Evolutionary conservation across 2,888 invertebrate genomes (phyloP), one percentile per base, ranked within the genome.

Genomic region (Leptarthrus brevirostris): DNA sequence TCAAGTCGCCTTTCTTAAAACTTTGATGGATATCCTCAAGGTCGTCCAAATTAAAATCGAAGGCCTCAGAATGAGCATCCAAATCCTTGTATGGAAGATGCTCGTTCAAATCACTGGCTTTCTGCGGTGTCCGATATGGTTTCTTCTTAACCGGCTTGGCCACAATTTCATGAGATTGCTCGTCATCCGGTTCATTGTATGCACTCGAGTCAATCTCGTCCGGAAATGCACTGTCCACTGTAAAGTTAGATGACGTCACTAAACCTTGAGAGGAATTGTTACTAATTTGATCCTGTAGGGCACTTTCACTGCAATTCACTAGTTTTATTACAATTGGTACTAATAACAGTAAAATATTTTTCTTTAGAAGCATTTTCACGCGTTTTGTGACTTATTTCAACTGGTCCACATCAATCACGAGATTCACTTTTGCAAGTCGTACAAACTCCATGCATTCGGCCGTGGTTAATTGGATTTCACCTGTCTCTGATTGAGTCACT

Each of bases 11-110:
- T 64, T 82, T 78, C 69, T 71, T 75, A 14, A 71, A 71, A 3
- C 80, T 77, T 54, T 76, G 75, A 74, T 83, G 83, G 6, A 77
- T 72, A 71, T 83, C 84, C 61, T 82, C 85, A 4, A 84, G 77
- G 47, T 84, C 84, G 3, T 84, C 84, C 58, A 83, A 75, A 76
- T 84, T 84, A 30, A 84, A 84, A 74, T 84, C 85, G 61, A 85
- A 84, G 16, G 81, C 80, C 0, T 83, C 83, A 2, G 85, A 81
- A 78, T 83, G 83, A 40, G 81, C 77, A n/a, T 83, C 82, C 47
- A 81, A 80, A 0, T 82, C 80, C 75, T 84, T 83, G 0, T 80
- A 78, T 12, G 79, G 80, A 20, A 80, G 78, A 8, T 81, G 79
- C 3, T 82, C 79, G 20, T 83, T 82, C 69, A 81, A 81, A 14